A percentile compares a stretch with the other conserved stretches of the same genome.
Evolutionary conservation across 2,797 vertebrate genomes (phyloP).

Genomic region (Anabacerthia variegaticeps): DNA sequence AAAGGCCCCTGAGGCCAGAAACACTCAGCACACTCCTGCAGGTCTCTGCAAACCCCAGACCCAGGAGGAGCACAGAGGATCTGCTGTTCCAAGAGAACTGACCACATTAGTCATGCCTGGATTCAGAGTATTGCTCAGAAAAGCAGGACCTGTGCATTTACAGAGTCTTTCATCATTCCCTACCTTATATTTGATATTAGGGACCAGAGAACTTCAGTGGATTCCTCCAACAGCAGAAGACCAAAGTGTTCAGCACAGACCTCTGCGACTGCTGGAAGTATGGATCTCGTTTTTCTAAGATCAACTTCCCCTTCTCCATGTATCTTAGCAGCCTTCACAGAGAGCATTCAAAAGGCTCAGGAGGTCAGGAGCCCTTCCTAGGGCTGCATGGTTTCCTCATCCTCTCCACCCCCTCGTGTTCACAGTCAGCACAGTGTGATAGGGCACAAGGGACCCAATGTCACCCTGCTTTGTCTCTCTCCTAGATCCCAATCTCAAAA

Average conservation of each 20-base stretch:
- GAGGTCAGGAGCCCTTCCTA: neutral
- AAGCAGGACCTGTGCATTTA: neutral
- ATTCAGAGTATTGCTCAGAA: neutral
- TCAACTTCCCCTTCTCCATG: fast-evolving
- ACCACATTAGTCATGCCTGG: neutral
- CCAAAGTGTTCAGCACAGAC: neutral
- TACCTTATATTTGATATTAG: neutral
- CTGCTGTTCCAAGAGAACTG: neutral
- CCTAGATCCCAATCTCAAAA: neutral
- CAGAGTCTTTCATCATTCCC: neutral
- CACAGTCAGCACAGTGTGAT: neutral
- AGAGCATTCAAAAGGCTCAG: neutral
- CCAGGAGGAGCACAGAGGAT: neutral
- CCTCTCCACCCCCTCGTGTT: neutral
- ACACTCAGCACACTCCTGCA: neutral
- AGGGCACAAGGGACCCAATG: neutral
- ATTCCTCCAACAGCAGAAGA: neutral
- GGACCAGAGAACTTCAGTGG: neutral
- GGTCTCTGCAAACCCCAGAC: neutral
- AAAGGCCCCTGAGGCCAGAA: neutral
- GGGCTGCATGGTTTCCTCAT: neutral
- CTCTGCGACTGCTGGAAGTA: neutral
- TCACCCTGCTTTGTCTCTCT: neutral
- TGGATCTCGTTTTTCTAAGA: neutral
- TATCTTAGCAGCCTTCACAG: neutral